Evolutionary conservation across 1,140 invertebrate species (phyloP), one percentile per base, ranked within the genome.

Genomic region (Phocides pigmalion): DNA sequence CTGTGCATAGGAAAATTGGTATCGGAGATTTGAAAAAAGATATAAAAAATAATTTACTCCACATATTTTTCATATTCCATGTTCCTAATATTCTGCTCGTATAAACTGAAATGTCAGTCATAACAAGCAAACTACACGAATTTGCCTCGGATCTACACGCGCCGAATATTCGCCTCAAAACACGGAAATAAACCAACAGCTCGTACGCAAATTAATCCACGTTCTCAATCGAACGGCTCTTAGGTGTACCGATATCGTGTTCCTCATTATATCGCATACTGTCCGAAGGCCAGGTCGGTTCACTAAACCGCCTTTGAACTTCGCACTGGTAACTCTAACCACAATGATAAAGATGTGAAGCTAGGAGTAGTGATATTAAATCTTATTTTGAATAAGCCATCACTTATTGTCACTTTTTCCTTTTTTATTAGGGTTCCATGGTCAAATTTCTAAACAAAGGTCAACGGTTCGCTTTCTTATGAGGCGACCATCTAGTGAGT

Each of bases 181-280:
- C 35, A n/a, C 22, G 22, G 12, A 59, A 32, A 47, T 47, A 59
- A 59, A 32, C 41, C 16, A 37, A 12, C 15, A 20, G 15, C 14
- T 20, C 11, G 41, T 20, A 46, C 42, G 56, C 56, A 59, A 59
- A 59, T 59, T 47, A 59, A 59, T 59, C 42, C 25, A 47, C 56
- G 15, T 59, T 46, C 42, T 59, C 56, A 12, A 58, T 58, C 14
- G 28, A 58, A 59, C n/a, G n/a, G 25, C 28, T 46, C 16, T 20
- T 42, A 35, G 56, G 25, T 59, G 42, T n/a, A 20, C 42, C 22
- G 8, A 46, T 59, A 47, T 56, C 28, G 32, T 42, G 20, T 42
- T 44, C 54, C 11, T 58, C 47, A 50, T 50, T 32, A 50, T 50
- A 16, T 16, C 35, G 14, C 19, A 15, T 16, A 14, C 16, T 19